Evolutionary conservation across 2,888 invertebrate species (phyloP).

Genomic region (Drosophila anomalata): DNA sequence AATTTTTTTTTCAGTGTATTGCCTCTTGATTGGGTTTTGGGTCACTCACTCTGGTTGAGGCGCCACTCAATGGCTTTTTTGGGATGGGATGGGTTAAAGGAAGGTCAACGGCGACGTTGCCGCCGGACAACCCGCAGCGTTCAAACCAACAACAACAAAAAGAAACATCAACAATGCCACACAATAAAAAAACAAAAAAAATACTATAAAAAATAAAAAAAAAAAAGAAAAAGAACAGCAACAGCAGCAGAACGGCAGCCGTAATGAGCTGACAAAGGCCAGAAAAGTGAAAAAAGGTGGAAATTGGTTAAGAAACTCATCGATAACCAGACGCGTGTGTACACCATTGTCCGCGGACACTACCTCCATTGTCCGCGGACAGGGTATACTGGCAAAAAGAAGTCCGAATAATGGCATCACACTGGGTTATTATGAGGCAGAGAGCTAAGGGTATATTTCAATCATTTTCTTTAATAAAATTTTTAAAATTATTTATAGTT

Average conservation of each 20-base stretch:
- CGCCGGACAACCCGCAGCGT: conserved; percentile 60
- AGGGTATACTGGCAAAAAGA: conserved; percentile 14
- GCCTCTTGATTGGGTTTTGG: conserved; percentile 19
- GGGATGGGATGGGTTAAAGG: conserved; percentile 18
- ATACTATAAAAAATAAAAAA: conserved; percentile 8
- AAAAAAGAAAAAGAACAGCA: conserved; percentile 11
- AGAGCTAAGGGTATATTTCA: background rate
- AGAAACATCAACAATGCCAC: conserved; percentile 1
- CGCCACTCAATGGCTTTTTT: conserved; percentile 41
- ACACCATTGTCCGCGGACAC: conserved; percentile 25
- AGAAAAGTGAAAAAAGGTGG: conserved; percentile 34
- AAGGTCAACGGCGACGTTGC: conserved; percentile 31
- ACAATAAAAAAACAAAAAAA: conserved; percentile 3
- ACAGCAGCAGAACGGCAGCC: conserved; percentile 39
- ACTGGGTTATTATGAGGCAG: background rate
- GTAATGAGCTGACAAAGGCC: conserved; percentile 62
- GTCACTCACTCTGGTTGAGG: conserved; percentile 40
- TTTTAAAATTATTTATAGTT: background rate
- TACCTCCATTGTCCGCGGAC: conserved; percentile 19
- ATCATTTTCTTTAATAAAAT: background rate
- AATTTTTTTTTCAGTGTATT: conserved; percentile 1
- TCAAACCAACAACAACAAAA: conserved; percentile 31
- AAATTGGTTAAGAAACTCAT: conserved; percentile 28
- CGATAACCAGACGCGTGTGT: conserved; percentile 29
- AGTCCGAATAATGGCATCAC: background rate